Evolutionary conservation across 2,113 vertebrate genomes (phyloP), one percentile per base, ranked within the genome.

Genomic region (Tauraco erythrolophus): DNA sequence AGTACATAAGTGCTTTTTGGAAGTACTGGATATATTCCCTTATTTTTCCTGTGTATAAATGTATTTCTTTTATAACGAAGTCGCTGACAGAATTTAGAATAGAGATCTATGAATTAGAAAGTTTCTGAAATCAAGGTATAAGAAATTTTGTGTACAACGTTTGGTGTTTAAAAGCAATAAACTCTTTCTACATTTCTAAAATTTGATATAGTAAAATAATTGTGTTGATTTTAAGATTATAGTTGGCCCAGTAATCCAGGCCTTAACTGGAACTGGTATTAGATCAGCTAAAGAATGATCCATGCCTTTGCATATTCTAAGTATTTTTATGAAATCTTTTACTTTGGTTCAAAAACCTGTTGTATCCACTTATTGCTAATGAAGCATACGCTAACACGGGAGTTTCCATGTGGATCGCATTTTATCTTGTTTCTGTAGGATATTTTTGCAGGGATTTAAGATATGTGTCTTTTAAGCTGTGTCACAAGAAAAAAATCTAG

Each of bases 261-360:
- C 75, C 51, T 96, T 91, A 43, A 72, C 45, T 78, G 93, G 35
- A 69, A 46, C 48, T 80, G 13, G 16, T 91, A 74, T 41, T 95
- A 87, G 62, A 91, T 86, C 58, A 83, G 90, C 58, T 70, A 76
- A 87, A 87, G 22, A 82, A 48, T 13, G 4, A 65, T 81, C 69
- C 61, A 14, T 71, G 80, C 15, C 54, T 87, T 94, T 84, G 48
- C 14, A 69, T 87, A 79, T 80, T 96, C 41, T 80, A 90, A 95
- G 62, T 86, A 85, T 78, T 93, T 92, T 70, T 93, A 69, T 93
- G 48, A 94, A 85, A 95, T 60, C 7, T 71, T 22, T 92, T 89
- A 21, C 11, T 80, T 90, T 43, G 39, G 7, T 68, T 85, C 12
- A 85, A 82, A 94, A 90, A 37, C 3, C 41, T 77, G 33, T 72